Conservation (phyloP, 2,113 vertebrate genomes). For the Octodon degus region DNA sequence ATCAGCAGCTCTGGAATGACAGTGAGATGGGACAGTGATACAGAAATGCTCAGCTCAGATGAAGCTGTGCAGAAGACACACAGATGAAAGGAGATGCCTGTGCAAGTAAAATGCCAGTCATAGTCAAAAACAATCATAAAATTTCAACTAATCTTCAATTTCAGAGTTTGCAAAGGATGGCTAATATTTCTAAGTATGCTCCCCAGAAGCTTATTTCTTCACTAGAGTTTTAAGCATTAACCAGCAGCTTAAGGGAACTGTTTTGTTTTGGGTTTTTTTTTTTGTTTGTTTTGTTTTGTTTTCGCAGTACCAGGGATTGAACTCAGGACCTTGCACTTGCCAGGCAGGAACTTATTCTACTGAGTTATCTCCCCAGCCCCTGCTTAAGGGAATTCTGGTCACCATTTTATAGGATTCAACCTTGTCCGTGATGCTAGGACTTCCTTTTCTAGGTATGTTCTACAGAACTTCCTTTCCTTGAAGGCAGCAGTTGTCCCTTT, state of each 20-base stretch:
- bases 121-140: not conserved
- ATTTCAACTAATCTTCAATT: constrained; percentile 38
- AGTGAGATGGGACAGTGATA: not conserved
- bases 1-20: not conserved
- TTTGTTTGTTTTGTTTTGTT: too few relatives aligned
- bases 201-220: not conserved
- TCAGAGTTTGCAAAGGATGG: constrained; percentile 41
- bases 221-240: not conserved
- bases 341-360: too few relatives aligned
- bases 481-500: not conserved
- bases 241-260: not conserved
- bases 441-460: not conserved
- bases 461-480: not conserved
- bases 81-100: not conserved
- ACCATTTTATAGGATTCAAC: constrained; percentile 9
- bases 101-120: not conserved
- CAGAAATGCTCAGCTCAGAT: not conserved
- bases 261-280: too few relatives aligned
- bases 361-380: not conserved
- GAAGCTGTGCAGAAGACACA: constrained; percentile 10
- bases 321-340: too few relatives aligned
- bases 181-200: constrained; percentile 27
- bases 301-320: too few relatives aligned
- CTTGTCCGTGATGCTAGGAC: constrained; percentile 15
- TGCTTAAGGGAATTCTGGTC: not conserved